phyloP scores from a whole-genome alignment of 1,140 invertebrate species.

The Xylocopa sonorina region DNA sequence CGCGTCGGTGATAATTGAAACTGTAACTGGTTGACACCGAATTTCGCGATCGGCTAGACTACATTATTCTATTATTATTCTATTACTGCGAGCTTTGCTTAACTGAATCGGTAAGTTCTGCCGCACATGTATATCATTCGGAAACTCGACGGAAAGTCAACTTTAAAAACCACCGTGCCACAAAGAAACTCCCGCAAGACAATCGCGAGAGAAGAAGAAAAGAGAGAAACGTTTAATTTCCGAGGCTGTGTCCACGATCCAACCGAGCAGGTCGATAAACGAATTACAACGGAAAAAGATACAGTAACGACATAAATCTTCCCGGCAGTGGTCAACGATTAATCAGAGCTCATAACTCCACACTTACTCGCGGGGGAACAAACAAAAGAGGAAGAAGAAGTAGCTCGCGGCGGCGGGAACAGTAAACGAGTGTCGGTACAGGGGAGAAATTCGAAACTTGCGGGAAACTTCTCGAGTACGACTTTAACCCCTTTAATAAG shows the following conservation, averaged over 20 bases:
- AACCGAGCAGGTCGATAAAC: too few relatives aligned
- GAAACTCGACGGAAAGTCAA: too few relatives aligned
- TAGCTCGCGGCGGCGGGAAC: not conserved
- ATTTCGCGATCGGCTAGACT: not conserved
- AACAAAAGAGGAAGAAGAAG: not conserved
- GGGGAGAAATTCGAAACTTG: conserved; percentile 52
- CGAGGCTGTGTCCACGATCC: too few relatives aligned
- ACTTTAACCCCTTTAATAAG: conserved; percentile 63
- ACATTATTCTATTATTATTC: not conserved
- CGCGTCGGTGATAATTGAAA: conserved; percentile 52
- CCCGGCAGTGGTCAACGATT: conserved; percentile 33
- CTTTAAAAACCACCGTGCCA: too few relatives aligned
- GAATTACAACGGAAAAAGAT: conserved; percentile 9
- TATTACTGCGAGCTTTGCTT: not conserved
- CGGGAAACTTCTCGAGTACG: conserved; percentile 43
- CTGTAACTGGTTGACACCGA: conserved; percentile 9
- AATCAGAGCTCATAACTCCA: conserved; percentile 28
- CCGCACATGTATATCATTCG: too few relatives aligned
- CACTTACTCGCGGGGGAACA: not conserved
- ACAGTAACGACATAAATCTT: conserved; percentile 30
- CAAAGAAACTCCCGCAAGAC: too few relatives aligned
- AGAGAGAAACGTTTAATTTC: too few relatives aligned
- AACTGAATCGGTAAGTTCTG: not conserved
- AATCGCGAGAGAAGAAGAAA: too few relatives aligned
- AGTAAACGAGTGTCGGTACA: conserved; percentile 30